Evolutionary conservation across 2,797 vertebrate genomes (phyloP).

Genomic region (Columba guinea): DNA sequence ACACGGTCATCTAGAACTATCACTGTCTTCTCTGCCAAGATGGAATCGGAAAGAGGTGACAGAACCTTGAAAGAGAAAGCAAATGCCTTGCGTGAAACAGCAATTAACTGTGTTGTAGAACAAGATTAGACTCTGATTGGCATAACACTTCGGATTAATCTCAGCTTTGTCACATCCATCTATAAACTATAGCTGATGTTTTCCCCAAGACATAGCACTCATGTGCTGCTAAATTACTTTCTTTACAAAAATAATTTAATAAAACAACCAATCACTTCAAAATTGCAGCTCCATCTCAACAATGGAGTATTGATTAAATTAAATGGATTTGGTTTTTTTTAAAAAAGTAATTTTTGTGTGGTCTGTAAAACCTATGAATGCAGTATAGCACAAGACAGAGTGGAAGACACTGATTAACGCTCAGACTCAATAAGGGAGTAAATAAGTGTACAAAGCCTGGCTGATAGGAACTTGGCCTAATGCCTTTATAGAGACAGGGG

Average conservation of each 20-base stretch:
- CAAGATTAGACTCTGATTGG: not conserved
- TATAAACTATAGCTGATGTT: not conserved
- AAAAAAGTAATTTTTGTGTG: not conserved
- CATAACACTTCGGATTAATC: not conserved
- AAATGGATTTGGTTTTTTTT: not conserved
- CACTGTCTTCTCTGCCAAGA: slow-evolving; percentile 95
- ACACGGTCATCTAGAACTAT: slow-evolving; percentile 93
- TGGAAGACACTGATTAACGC: not conserved
- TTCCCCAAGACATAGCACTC: not conserved
- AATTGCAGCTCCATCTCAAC: not conserved
- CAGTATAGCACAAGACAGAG: not conserved
- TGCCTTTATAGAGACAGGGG: not conserved
- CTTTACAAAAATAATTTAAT: not conserved
- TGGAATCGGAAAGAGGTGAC: slow-evolving; percentile 94
- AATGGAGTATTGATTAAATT: not conserved
- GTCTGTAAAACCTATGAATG: not conserved
- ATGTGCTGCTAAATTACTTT: not conserved
- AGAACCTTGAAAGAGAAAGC: slow-evolving; percentile 81
- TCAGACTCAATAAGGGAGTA: not conserved
- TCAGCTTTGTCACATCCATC: not conserved
- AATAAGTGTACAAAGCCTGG: not conserved
- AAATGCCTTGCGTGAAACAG: not conserved
- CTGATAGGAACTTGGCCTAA: not conserved
- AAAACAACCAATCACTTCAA: not conserved
- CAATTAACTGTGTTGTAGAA: not conserved